Base-by-base conservation (phyloP, 23 tunicate species). In the Ascidia mentula region DNA sequence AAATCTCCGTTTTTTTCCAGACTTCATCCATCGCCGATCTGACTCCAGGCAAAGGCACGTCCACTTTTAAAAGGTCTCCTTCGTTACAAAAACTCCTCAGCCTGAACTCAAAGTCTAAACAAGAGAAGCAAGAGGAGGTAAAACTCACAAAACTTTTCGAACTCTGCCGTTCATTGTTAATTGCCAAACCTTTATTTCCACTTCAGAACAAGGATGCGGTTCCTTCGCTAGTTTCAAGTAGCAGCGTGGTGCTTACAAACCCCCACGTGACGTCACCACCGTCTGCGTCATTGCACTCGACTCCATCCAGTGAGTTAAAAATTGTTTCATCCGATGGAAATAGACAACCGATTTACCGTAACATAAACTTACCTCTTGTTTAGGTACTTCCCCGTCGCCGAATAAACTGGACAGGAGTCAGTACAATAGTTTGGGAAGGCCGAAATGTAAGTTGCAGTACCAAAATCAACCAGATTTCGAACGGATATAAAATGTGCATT, bases 71-170 rank as follows among this genome's bases (percentile, higher is more conserved):
- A 45, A 39, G 97, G 31, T 91, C 97, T 13, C 97, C 97, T 22
- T 84, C 97, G 28, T 61, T 91, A 8, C 89, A 91, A 65, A 85
- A 81, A 24, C 60, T 91, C 45, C 81, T 90, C 15, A 77, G 96
- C 18, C 36, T 88, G 35, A 89, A 79, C 59, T 5, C 85, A 17
- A 84, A 89, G 38, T 53, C 65, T 9, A 53, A 53, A 53, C 65
- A 53, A 9, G n/a, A n/a, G n/a, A n/a, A n/a, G n/a, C 65, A 26
- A 9, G 28, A 26, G 24, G 28, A 53, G 65, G 65, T 53, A 53
- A 53, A 26, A 26, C 1, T 53, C 7, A 53, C 22, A 53, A 53
- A 53, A 9, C 24, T 3, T 53, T 53, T 53, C 24, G 2, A 53
- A 53, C 22, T 5, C 24, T 53, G 65, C 24, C 24, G 1, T 3